These are phyloP conservation scores for Amaurobius ferox DNA, from an alignment of 2,888 invertebrate genomes.

Conservation along the genomic window DNA sequence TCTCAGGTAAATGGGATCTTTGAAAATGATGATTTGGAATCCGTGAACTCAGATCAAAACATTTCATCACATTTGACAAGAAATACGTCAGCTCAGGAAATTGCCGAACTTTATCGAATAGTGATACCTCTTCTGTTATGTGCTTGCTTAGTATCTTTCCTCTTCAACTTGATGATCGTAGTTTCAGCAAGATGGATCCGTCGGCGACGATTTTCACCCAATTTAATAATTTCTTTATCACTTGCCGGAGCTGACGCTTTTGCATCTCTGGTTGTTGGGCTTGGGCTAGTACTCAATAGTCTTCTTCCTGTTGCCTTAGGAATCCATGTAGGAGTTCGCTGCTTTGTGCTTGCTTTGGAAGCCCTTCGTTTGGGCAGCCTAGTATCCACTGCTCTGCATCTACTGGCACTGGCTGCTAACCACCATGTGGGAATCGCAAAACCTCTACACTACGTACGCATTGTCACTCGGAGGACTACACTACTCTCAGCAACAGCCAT, in stretches of 20 bases:
- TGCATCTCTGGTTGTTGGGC: slow-evolving; percentile 80
- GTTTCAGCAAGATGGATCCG: slow-evolving; percentile 81
- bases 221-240: slow-evolving; percentile 43
- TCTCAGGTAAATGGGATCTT: background rate
- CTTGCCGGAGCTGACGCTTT: slow-evolving; percentile 82
- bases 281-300: slow-evolving; percentile 81
- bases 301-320: slow-evolving; percentile 79
- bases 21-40: background rate
- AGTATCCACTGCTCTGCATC: slow-evolving; percentile 82
- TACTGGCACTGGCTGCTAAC: slow-evolving; percentile 82
- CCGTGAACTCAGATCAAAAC: background rate
- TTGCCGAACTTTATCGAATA: slow-evolving; percentile 74
- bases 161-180: slow-evolving; percentile 81
- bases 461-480: slow-evolving; percentile 80
- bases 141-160: slow-evolving; percentile 80
- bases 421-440: slow-evolving; percentile 83
- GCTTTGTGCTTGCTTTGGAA: slow-evolving; percentile 77
- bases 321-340: slow-evolving; percentile 76
- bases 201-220: slow-evolving; percentile 76
- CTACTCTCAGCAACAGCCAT: slow-evolving; percentile 79
- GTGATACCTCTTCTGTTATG: slow-evolving; percentile 78
- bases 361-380: slow-evolving; percentile 81
- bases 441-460: slow-evolving; percentile 83
- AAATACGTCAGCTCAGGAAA: background rate
- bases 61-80: background rate